Base-by-base conservation (phyloP, 2,797 vertebrate species). In the Cephalopachus bancanus region DNA sequence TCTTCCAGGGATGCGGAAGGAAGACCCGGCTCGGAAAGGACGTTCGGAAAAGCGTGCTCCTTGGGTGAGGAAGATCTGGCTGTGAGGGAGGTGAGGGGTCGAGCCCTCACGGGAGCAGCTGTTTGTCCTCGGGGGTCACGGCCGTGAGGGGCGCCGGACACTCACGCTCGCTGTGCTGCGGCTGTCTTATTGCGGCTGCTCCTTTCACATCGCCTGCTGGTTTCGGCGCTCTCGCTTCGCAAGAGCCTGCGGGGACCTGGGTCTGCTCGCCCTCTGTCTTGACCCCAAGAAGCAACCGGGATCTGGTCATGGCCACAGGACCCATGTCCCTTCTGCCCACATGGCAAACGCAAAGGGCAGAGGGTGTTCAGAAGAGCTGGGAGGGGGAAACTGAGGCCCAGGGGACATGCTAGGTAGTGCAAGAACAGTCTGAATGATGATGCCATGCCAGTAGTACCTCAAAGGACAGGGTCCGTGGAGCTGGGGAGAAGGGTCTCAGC, bases 321-420 rank as follows among this genome's bases (percentile, higher is more conserved):
- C 44, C 22, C 1, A 0, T 3, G 3, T 62, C 44, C 80, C 60
- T 75, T 30, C 62, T 55, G 0, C 62, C 55, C 4, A 0, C 0
- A 6, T 4, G 67, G 57, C 55, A 51, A 26, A 51, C 37, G 51
- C 14, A 8, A 19, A 24, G 62, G 67, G 12, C 4, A 3, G 30
- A 37, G 17, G 5, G 55, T 3, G 22, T 64, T 49, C n/a, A 5
- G 10, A 53, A 64, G 11, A 30, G 33, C 10, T 0, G 1, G 2
- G 24, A 24, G 59, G n/a, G 55, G 60, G 28, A 79, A 55, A 55
- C 37, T 6, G 30, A 80, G n/a, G 44, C 74, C 10, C 26, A 26
- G 69, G n/a, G 67, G 76, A 53, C 44, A 6, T 76, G n/a, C 67
- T 62, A 62, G 37, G 28, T 6, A 65, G 60, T 26, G 24, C 28